Conservation (phyloP, 2,797 vertebrate species). For the Poecilia velifera region DNA sequence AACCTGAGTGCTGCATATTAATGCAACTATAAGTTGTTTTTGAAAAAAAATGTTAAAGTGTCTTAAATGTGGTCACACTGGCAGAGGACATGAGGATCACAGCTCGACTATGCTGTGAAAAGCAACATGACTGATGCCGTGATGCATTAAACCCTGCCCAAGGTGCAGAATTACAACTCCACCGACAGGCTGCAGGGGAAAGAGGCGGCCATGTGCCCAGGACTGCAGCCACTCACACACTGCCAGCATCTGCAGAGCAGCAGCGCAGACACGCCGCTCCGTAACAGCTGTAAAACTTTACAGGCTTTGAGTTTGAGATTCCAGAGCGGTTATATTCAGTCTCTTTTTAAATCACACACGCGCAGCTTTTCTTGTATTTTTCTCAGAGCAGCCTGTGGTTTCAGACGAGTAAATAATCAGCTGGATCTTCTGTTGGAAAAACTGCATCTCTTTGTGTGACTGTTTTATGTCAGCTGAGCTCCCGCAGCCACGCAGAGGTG, state of each 20-base stretch:
- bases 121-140: slow-evolving; percentile 36
- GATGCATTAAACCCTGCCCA: slow-evolving; percentile 38
- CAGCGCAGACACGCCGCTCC: slow-evolving; percentile 12
- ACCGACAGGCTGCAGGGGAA: slow-evolving; percentile 39
- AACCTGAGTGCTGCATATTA: background rate
- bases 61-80: slow-evolving; percentile 32
- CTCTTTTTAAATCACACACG: slow-evolving; percentile 17
- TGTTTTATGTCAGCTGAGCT: slow-evolving; percentile 49
- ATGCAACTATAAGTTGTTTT: slow-evolving; percentile 5
- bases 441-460: slow-evolving; percentile 10
- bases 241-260: slow-evolving; percentile 35
- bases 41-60: slow-evolving; percentile 9
- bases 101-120: slow-evolving; percentile 36
- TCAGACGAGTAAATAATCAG: slow-evolving; percentile 16
- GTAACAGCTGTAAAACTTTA: background rate
- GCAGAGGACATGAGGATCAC: slow-evolving; percentile 33
- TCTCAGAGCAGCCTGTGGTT: slow-evolving; percentile 7
- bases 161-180: slow-evolving; percentile 55
- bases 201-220: slow-evolving; percentile 13
- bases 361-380: slow-evolving; percentile 7
- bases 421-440: slow-evolving; percentile 30
- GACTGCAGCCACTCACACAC: slow-evolving; percentile 35
- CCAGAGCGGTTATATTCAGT: background rate
- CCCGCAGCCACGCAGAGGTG: slow-evolving; percentile 73
- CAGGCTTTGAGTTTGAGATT: background rate